A percentile compares a stretch with the other conserved stretches of the same genome.
These are phyloP conservation scores for Aphelocoma coerulescens DNA, from an alignment of 2,113 vertebrate species.

Conservation along the genomic window DNA sequence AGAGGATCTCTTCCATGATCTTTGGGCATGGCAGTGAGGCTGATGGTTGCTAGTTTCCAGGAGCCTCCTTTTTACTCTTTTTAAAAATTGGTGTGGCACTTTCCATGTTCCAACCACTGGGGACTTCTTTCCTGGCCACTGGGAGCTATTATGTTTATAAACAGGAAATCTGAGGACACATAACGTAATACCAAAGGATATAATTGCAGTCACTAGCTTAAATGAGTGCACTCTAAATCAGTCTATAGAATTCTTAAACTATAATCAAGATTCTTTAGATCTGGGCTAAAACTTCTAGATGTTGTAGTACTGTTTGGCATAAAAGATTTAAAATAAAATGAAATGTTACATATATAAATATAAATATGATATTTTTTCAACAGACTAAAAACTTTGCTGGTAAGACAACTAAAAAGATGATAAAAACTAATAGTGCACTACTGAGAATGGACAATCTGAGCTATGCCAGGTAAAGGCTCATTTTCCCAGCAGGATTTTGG, in stretches of 20 bases:
- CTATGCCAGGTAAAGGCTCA: not conserved
- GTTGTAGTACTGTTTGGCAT: not conserved
- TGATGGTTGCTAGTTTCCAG: not conserved
- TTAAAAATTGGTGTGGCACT: not conserved
- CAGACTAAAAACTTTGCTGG: not conserved
- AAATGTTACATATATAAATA: not conserved
- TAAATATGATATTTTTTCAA: not conserved
- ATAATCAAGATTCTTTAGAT: not conserved
- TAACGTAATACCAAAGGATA: not conserved
- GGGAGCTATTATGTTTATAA: not conserved
- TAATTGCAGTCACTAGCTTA: not conserved
- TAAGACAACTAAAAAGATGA: not conserved
- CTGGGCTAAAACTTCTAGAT: not conserved
- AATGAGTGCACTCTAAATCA: not conserved
- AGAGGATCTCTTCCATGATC: not conserved
- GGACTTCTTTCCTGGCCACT: not conserved
- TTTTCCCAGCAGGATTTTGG: slow-evolving; percentile 6
- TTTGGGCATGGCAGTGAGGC: not conserved
- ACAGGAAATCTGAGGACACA: not conserved
- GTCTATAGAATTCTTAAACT: not conserved
- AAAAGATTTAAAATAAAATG: not conserved
- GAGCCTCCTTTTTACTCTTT: not conserved
- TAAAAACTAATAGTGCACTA: not conserved
- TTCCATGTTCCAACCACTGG: not conserved
- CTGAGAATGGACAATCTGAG: not conserved